Percentiles rank a stretch among this genome's conserved stretches.
Evolutionary conservation across 2,797 vertebrate species (phyloP).

Genomic region (Novumbra hubbsi): DNA sequence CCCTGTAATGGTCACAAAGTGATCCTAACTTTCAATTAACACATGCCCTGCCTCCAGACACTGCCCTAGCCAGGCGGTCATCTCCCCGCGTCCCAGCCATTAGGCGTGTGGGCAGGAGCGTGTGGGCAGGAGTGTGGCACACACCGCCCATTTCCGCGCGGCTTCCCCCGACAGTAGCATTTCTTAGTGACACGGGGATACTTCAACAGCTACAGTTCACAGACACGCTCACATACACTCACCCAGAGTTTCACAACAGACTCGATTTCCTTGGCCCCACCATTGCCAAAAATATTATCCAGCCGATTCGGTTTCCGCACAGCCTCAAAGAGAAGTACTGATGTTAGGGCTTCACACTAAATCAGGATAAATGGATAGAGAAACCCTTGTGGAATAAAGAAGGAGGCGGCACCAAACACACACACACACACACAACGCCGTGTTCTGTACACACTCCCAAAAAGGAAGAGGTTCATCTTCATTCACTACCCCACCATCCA

Average conservation of each 20-base stretch:
- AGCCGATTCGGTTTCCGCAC: constrained; percentile 65
- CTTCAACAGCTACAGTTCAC: constrained; percentile 48
- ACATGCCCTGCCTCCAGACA: constrained; percentile 65
- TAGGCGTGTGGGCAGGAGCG: constrained; percentile 71
- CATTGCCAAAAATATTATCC: constrained; percentile 54
- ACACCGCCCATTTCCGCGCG: constrained; percentile 44
- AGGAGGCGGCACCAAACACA: not conserved
- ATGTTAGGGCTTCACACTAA: constrained; percentile 64
- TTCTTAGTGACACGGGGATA: not conserved
- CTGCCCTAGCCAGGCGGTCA: constrained; percentile 56
- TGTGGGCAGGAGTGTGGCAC: constrained; percentile 68
- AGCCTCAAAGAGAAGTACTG: constrained; percentile 60
- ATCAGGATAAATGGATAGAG: constrained; percentile 69
- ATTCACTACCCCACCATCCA: constrained; percentile 61
- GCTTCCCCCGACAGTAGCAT: constrained; percentile 48
- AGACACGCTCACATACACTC: constrained; percentile 45
- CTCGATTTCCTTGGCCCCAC: constrained; percentile 20
- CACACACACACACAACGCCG: constrained; percentile 26
- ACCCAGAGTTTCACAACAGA: constrained; percentile 31
- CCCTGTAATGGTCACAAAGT: constrained; percentile 89
- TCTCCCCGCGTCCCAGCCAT: constrained; percentile 68
- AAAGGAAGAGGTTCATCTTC: constrained; percentile 66
- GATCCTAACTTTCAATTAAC: constrained; percentile 90
- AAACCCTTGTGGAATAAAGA: not conserved
- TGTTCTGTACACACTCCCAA: constrained; percentile 27